phyloP scores from a whole-genome alignment of 1,140 invertebrate species.

The Thaumatotibia leucotreta region DNA sequence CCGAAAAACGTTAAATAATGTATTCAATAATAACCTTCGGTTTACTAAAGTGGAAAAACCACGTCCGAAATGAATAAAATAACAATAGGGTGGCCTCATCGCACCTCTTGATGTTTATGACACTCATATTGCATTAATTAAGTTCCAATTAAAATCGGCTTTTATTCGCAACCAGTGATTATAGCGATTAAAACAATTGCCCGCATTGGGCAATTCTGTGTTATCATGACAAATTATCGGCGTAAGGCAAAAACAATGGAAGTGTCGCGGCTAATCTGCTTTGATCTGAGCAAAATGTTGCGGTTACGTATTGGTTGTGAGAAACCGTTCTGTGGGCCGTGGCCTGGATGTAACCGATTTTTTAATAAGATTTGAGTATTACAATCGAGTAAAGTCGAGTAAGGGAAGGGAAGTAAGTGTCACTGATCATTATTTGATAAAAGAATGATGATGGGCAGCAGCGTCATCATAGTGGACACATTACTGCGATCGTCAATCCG shows the following conservation, averaged over 20 bases:
- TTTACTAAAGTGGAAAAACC: background rate
- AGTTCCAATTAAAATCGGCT: constrained; percentile 21
- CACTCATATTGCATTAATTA: constrained; percentile 6
- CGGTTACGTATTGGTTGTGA: constrained; percentile 14
- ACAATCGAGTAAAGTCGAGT: too few relatives aligned
- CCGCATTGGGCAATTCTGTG: constrained; percentile 28
- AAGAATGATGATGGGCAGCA: too few relatives aligned
- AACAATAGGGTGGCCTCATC: background rate
- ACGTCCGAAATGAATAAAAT: background rate
- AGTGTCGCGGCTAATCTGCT: constrained; percentile 28
- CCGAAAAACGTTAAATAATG: background rate
- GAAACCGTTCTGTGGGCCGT: background rate
- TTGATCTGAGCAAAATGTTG: constrained; percentile 12
- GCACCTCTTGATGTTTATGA: background rate
- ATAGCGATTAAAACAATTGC: constrained; percentile 25
- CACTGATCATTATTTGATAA: too few relatives aligned
- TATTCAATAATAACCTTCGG: background rate
- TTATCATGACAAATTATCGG: constrained; percentile 38
- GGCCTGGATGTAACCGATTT: background rate
- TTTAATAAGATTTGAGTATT: background rate
- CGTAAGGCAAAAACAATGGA: constrained; percentile 34
- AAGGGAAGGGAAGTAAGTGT: too few relatives aligned
- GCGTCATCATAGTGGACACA: too few relatives aligned
- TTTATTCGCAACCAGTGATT: background rate
- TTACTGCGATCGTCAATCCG: too few relatives aligned